Evolutionary conservation across 2,797 vertebrate genomes (phyloP).

Genomic region (Phoxinus dragarum): DNA sequence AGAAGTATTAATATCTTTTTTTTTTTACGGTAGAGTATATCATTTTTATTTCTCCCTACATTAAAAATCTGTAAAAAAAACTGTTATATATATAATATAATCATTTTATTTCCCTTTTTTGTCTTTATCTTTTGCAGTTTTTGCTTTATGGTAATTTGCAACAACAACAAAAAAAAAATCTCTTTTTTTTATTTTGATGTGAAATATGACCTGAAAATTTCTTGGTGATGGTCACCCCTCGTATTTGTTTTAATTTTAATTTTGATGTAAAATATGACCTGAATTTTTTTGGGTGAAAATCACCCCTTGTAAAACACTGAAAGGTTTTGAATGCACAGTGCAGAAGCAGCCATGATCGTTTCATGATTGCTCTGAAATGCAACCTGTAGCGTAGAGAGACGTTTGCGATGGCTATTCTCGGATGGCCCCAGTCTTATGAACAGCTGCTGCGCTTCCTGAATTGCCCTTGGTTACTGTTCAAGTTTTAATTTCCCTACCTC

Average conservation of each 20-base stretch:
- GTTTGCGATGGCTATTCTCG: slow-evolving; percentile 53
- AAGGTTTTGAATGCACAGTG: neutral
- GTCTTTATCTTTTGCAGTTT: neutral
- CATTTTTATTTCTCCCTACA: neutral
- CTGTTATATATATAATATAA: neutral
- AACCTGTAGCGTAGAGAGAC: slow-evolving; percentile 39
- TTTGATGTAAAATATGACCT: neutral
- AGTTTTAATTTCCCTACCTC: slow-evolving; percentile 58
- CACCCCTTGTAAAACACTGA: neutral
- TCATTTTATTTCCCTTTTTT: neutral
- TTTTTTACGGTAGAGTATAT: neutral
- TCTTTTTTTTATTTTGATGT: no score
- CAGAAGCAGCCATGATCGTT: neutral
- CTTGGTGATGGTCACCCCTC: neutral
- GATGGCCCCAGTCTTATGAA: slow-evolving; percentile 39
- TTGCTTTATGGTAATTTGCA: neutral
- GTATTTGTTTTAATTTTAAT: no score
- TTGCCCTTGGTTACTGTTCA: slow-evolving; percentile 46
- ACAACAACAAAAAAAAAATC: no score
- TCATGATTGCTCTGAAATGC: slow-evolving; percentile 17
- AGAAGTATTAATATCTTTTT: neutral
- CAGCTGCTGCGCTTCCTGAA: slow-evolving; percentile 55
- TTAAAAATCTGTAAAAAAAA: neutral
- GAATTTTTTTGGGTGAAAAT: neutral
- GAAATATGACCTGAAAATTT: neutral